A percentile compares a stretch with the other conserved stretches of the same genome.
phyloP scores from a whole-genome alignment of 2,888 invertebrate genomes.

The Perizoma flavofasciatum region DNA sequence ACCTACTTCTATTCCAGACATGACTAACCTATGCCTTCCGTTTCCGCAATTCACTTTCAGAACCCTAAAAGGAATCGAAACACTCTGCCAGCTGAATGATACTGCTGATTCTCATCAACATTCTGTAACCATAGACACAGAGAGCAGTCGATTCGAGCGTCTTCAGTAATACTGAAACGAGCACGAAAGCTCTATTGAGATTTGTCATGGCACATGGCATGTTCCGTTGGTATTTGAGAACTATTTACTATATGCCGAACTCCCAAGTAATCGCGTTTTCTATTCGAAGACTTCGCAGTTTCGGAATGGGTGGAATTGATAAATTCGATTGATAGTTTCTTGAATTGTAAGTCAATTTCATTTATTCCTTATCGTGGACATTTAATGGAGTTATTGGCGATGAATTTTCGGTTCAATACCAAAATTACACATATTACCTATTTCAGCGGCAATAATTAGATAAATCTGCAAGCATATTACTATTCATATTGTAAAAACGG shows the following conservation, averaged over 20 bases:
- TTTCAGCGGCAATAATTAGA: too few species aligned
- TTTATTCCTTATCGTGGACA: too few species aligned
- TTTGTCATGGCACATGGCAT: conserved; percentile 45
- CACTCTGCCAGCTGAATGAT: too few species aligned
- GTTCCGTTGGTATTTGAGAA: conserved; percentile 33
- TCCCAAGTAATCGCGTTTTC: conserved; percentile 10
- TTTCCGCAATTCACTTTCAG: too few species aligned
- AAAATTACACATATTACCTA: neutral
- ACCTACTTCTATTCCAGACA: too few species aligned
- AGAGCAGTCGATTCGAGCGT: conserved; percentile 5
- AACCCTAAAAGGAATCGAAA: too few species aligned
- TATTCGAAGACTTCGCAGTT: conserved; percentile 1
- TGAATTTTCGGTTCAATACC: too few species aligned
- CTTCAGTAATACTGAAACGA: conserved; percentile 8
- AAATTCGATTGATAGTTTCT: conserved; percentile 6
- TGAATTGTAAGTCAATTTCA: conserved; percentile 2
- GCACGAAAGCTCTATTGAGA: conserved; percentile 29
- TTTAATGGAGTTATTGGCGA: too few species aligned
- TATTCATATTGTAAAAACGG: too few species aligned
- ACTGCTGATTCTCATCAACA: too few species aligned
- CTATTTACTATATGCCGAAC: conserved; percentile 13
- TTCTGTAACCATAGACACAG: conserved; percentile 13
- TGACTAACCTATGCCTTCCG: too few species aligned
- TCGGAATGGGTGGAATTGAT: neutral
- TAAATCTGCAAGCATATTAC: too few species aligned